Conservation (phyloP, 2,888 invertebrate species). For the Heliconius hortense region DNA sequence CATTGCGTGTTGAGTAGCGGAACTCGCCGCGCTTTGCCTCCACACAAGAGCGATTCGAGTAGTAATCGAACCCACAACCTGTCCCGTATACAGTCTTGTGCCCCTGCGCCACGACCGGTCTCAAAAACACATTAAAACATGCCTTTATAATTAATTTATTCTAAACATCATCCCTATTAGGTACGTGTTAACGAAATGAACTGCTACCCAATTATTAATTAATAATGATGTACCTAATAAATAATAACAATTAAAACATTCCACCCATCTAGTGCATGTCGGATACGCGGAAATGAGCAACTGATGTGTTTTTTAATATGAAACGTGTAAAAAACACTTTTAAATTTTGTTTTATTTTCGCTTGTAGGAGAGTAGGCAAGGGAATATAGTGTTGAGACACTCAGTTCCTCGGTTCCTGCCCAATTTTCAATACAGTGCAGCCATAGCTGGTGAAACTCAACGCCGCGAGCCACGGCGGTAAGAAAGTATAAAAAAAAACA, state of each 20-base stretch:
- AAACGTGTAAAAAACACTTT: slow-evolving; percentile 13
- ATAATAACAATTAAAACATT: slow-evolving; percentile 4
- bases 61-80: no score
- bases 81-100: no score
- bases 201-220: not conserved
- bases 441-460: not conserved
- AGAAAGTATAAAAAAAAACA: no score
- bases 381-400: not conserved
- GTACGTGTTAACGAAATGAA: not conserved
- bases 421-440: not conserved
- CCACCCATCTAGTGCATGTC: slow-evolving; percentile 17
- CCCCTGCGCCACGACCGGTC: no score
- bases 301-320: slow-evolving; percentile 1
- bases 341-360: not conserved
- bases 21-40: no score
- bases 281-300: slow-evolving; percentile 11
- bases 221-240: not conserved
- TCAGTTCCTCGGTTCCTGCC: not conserved
- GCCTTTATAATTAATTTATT: not conserved
- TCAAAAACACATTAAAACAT: no score
- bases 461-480: not conserved
- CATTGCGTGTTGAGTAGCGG: no score
- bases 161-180: not conserved
- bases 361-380: not conserved
- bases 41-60: no score